Evolutionary conservation across 2,113 vertebrate genomes (phyloP), one percentile per base, ranked within the genome.

Genomic region (Amphiprion ocellaris): DNA sequence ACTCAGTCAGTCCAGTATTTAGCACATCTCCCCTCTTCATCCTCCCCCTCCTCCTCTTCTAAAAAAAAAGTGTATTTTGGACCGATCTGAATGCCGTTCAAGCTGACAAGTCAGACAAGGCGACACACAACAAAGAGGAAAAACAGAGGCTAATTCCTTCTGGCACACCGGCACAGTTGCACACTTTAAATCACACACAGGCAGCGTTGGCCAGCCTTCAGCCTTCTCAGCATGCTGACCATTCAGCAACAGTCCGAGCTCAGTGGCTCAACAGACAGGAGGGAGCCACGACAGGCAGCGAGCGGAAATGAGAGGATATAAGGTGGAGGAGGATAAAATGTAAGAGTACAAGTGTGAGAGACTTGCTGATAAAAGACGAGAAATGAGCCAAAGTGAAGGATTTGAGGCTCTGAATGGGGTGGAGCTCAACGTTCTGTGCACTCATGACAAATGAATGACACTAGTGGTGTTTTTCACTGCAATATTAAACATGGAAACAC

Each of bases 111-210:
- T 90, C 77, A 70, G 77, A 71, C 67, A 39, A 52, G 47, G 3
- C 46, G 59, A 16, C 63, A 30, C 60, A 77, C 79, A 80, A 77
- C 59, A 69, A 33, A 54, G 46, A 55, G 60, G 59, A 10, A 53
- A 79, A 86, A 77, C 26, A 30, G 53, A 74, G 75, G 39, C 69
- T 84, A 81, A 92, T 89, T 90, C 72, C 63, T 26, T 56, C 59
- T 86, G 89, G 81, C 81, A 81, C 67, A 69, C 16, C 77, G 17
- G 55, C 46, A 10, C 30, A 39, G 67, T 79, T 69, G 52, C 84
- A 77, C 46, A 3, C 54, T 56, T 59, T 44, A 61, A 77, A 68
- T 17, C 65, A 55, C 69, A 81, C 58, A 61, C 74, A 37, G 9
- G 14, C 50, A 64, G 41, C 59, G 33, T 83, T 86, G 70, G 83